Base-by-base conservation (phyloP, 2,113 vertebrate species). In the Sorex araneus region DNA sequence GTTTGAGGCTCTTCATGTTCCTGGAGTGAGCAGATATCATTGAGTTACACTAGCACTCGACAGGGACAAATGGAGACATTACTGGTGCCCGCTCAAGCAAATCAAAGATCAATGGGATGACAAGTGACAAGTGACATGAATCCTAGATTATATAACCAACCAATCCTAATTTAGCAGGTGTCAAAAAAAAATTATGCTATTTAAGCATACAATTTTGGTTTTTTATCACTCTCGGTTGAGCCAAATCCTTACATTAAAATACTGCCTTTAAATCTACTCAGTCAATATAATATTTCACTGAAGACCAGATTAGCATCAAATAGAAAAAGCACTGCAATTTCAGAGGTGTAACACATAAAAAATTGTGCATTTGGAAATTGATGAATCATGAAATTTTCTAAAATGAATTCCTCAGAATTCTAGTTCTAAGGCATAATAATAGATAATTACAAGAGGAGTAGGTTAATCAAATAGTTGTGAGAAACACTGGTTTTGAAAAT, bases 401-500 rank as follows among this genome's bases (percentile, higher is more conserved):
- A 90, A 84, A 69, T 11, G 4, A 90, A 16, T 64, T 92, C 18
- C 32, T 71, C 32, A 69, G n/a, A 92, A 83, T 30, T 40, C 19
- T 21, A 50, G 1, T 86, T 77, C 60, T 76, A 27, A 40, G 13
- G 25, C 34, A 86, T 63, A 82, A 13, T 93, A 84, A 83, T 12
- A 79, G 45, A 28, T 57, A 81, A 94, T 92, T 94, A 50, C 16
- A 84, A 87, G 70, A 86, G 12, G 15, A 79, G 34, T 75, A 75
- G 45, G 73, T 89, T 94, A n/a, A 78, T 67, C 82, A 60, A 91
- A 50, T 21, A 87, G 5, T 77, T 91, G 64, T 60, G 36, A 77
- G 63, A 92, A 85, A 76, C 11, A 34, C 18, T 43, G 34, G 25
- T 70, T 91, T 90, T 89, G 66, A 89, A 84, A 91, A 91, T 91